phyloP scores from a whole-genome alignment of 2,113 vertebrate species.

The Sinocyclocheilus maitianheensis region DNA sequence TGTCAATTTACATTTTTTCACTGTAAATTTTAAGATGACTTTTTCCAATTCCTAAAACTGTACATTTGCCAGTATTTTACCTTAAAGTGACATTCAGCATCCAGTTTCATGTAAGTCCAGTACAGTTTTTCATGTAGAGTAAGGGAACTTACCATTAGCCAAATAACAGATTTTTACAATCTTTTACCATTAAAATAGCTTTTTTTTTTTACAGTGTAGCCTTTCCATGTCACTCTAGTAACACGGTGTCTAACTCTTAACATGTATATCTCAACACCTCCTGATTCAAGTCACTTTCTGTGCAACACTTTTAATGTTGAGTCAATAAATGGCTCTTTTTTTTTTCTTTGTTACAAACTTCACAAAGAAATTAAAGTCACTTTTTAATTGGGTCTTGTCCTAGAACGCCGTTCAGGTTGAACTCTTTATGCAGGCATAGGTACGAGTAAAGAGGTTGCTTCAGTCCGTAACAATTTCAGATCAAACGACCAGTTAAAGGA shows the following conservation, averaged over 20 bases:
- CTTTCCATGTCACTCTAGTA: background rate
- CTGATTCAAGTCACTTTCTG: background rate
- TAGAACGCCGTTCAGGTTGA: background rate
- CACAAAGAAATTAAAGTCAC: slow-evolving; percentile 6
- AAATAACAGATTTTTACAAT: too few relatives aligned
- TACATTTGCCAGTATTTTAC: too few relatives aligned
- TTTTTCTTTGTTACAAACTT: slow-evolving; percentile 4
- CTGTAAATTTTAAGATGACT: too few relatives aligned
- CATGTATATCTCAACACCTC: background rate
- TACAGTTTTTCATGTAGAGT: too few relatives aligned
- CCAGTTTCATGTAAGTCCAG: too few relatives aligned
- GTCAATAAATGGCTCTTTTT: background rate
- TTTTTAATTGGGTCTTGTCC: slow-evolving; percentile 25
- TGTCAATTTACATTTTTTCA: too few relatives aligned
- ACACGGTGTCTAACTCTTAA: background rate
- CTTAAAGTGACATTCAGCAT: too few relatives aligned
- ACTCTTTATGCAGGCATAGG: background rate
- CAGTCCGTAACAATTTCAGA: slow-evolving; percentile 33
- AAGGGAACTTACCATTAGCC: too few relatives aligned
- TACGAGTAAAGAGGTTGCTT: slow-evolving; percentile 25
- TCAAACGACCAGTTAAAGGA: slow-evolving; percentile 30
- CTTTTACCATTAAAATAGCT: too few relatives aligned
- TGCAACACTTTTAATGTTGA: background rate
- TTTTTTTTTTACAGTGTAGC: background rate
- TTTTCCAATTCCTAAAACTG: too few relatives aligned